Evolutionary conservation across 1,140 invertebrate genomes (phyloP).

Genomic region (Papilio machaon): DNA sequence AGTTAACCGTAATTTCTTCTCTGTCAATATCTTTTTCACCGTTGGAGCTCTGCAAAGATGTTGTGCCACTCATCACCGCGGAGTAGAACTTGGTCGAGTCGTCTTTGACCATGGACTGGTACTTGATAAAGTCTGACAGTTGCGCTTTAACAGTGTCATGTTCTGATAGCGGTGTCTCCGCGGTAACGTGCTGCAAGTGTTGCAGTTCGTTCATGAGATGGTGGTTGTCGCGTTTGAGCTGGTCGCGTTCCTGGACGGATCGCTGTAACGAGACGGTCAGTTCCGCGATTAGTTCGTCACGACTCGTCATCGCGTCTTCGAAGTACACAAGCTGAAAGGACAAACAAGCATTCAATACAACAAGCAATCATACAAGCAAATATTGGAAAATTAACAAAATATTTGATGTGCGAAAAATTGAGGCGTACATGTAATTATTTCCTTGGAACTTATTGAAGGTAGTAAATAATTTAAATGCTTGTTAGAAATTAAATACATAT

Average conservation of each 20-base stretch:
- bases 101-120: constrained; percentile 75
- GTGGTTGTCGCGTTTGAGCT: constrained; percentile 84
- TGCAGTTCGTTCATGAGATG: constrained; percentile 84
- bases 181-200: constrained; percentile 83
- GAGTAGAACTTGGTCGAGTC: constrained; percentile 75
- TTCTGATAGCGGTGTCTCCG: constrained; percentile 78
- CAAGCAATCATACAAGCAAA: constrained; percentile 44
- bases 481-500: too few species aligned
- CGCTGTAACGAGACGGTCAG: constrained; percentile 84
- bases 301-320: constrained; percentile 82
- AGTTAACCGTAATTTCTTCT: constrained; percentile 73
- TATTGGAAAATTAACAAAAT: neutral
- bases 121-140: constrained; percentile 76
- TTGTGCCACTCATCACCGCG: constrained; percentile 64
- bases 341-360: constrained; percentile 63
- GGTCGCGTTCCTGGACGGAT: constrained; percentile 82
- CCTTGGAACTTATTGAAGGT: neutral
- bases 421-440: constrained; percentile 31
- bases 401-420: neutral
- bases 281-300: constrained; percentile 84
- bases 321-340: constrained; percentile 84
- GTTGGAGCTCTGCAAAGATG: constrained; percentile 67
- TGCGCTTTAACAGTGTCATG: constrained; percentile 77
- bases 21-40: constrained; percentile 74
- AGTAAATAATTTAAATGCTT: too few species aligned